Base-by-base conservation (phyloP, 1,140 invertebrate species). In the Lordiphosa mommai region DNA sequence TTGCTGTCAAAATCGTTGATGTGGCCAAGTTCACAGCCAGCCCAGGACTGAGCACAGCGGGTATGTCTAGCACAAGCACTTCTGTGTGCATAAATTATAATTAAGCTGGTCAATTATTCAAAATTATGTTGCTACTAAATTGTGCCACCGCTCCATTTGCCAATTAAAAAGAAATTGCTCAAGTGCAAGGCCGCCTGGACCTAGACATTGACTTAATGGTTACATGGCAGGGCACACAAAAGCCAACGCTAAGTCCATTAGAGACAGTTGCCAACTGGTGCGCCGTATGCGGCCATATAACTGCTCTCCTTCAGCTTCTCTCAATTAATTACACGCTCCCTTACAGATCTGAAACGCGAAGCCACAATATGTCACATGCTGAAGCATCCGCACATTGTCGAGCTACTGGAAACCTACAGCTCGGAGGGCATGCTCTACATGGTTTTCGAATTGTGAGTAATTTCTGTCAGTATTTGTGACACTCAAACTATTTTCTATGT, bases 321-420 rank as follows among this genome's bases (percentile, higher is more conserved):
- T 56, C 56, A 67, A 86, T 67, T 84, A 84, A 84, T 86, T 86
- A 64, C 70, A 27, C 64, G 13, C 58, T 51, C 72, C 37, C 67
- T 88, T 93, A 56, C 92, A 96, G 98, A 99, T 93, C 91, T 99
- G 88, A 99, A 99, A 91, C 92, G 97, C 43, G 98, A 99, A 90
- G 97, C 98, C 17, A 98, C 97, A 90, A 98, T 99, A 92, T 99
- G 98, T 90, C 98, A 99, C 89, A 97, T 98, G 95, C 90, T 99
- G 63, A 99, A 99, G 89, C 98, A 99, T 92, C 97, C 97, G 2
- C 98, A 99, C 90, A 99, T 99, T 66, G 97, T 99, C 41, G 98
- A 99, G 90, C 92, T 99, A 20, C 90, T 99, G 51, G 98, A 99
- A 90, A 99, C 98, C 0, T 99, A 99, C 92, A 98, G 97, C 80